Evolutionary conservation across 2,113 vertebrate genomes (phyloP).

Genomic region (Triplophysa tibetana): DNA sequence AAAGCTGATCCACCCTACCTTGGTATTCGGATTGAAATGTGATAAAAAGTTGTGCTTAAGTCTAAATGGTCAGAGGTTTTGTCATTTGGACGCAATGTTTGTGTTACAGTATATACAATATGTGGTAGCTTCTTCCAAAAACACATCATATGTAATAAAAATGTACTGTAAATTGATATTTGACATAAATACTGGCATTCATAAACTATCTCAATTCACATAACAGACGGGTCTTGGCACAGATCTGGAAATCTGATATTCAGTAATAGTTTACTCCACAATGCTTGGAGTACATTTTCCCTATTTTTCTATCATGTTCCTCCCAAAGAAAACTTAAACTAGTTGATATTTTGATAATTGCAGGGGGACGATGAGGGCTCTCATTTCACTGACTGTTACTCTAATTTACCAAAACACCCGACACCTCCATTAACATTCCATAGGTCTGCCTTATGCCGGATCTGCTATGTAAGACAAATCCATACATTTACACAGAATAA

Average conservation of each 20-base stretch:
- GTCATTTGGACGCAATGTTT: neutral
- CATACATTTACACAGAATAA: neutral
- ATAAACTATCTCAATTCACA: neutral
- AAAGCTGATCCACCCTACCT: no score
- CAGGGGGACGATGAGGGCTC: neutral
- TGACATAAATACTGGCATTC: neutral
- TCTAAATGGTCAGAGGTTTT: neutral
- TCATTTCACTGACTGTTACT: neutral
- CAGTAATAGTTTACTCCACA: neutral
- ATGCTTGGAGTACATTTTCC: neutral
- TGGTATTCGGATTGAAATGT: no score
- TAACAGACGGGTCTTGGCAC: neutral
- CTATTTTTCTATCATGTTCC: neutral
- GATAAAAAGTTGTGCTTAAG: no score
- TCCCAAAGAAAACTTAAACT: neutral
- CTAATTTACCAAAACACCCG: neutral
- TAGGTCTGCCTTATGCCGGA: neutral
- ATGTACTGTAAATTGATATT: neutral
- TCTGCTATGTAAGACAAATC: constrained; percentile 6
- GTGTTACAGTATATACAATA: neutral
- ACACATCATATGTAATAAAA: neutral
- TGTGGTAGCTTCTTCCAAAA: neutral
- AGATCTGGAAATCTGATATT: neutral
- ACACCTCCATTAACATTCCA: constrained; percentile 14
- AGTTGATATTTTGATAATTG: neutral